These are phyloP conservation scores for Guaruba guarouba DNA, from an alignment of 2,113 vertebrate species.

Conservation along the genomic window DNA sequence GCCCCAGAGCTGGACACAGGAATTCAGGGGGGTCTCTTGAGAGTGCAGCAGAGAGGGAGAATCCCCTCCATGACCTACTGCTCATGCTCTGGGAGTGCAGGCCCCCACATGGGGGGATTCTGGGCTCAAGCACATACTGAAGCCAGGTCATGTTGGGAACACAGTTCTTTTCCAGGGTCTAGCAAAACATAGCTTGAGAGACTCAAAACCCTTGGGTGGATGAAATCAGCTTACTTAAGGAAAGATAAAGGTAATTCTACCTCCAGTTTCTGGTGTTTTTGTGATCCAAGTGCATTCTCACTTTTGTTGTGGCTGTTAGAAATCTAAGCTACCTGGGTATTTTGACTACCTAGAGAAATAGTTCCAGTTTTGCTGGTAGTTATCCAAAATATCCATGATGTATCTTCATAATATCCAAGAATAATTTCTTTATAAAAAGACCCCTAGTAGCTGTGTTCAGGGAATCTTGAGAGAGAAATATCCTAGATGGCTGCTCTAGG, in stretches of 20 bases:
- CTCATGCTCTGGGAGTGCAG: not conserved
- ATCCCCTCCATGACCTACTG: not conserved
- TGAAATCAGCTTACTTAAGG: not conserved
- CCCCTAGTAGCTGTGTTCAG: not conserved
- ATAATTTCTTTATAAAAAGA: not conserved
- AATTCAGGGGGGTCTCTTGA: not conserved
- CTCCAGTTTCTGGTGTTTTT: not conserved
- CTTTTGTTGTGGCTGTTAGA: not conserved
- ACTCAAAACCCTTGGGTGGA: not conserved
- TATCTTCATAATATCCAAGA: not conserved
- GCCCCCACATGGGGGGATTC: not conserved
- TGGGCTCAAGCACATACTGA: not conserved
- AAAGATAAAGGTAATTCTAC: not conserved
- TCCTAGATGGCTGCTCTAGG: not conserved
- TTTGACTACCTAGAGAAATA: not conserved
- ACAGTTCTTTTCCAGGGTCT: not conserved
- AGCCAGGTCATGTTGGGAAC: not conserved
- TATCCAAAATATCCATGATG: not conserved
- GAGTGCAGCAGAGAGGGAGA: not conserved
- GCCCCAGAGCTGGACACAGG: not conserved
- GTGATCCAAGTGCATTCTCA: not conserved
- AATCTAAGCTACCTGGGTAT: not conserved
- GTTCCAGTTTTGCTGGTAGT: not conserved
- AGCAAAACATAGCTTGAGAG: not conserved
- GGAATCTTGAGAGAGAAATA: not conserved